These are phyloP conservation scores for Azemiops feae DNA, from an alignment of 2,113 vertebrate genomes.

Conservation along the genomic window DNA sequence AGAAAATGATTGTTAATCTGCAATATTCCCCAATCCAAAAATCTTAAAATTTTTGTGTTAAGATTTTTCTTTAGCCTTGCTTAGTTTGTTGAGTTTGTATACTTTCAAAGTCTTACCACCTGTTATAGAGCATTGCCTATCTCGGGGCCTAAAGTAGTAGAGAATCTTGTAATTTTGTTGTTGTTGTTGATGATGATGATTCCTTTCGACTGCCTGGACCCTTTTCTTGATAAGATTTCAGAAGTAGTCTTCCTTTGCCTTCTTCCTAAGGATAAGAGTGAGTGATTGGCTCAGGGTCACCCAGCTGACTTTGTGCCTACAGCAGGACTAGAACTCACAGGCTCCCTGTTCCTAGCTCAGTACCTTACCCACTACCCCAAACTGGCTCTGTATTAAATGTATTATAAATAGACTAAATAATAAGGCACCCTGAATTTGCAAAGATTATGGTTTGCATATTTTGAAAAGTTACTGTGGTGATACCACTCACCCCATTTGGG, in stretches of 20 bases:
- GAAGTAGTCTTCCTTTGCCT: neutral
- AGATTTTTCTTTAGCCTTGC: neutral
- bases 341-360: neutral
- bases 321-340: neutral
- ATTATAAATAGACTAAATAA: neutral
- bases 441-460: neutral
- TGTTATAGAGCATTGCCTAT: neutral
- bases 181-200: neutral
- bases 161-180: neutral
- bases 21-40: neutral
- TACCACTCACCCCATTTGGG: neutral
- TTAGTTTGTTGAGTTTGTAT: neutral
- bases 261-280: neutral
- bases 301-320: neutral
- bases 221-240: neutral
- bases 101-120: fast-evolving
- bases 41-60: neutral
- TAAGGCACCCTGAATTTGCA: neutral
- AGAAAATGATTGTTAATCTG: neutral
- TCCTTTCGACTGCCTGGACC: neutral
- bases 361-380: neutral
- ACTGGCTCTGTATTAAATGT: neutral
- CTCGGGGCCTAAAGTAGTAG: neutral
- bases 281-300: neutral
- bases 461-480: neutral